Percentiles rank a stretch among this genome's conserved stretches.
Conservation (phyloP, 2,888 invertebrate species). For the Rhagonycha lutea region DNA sequence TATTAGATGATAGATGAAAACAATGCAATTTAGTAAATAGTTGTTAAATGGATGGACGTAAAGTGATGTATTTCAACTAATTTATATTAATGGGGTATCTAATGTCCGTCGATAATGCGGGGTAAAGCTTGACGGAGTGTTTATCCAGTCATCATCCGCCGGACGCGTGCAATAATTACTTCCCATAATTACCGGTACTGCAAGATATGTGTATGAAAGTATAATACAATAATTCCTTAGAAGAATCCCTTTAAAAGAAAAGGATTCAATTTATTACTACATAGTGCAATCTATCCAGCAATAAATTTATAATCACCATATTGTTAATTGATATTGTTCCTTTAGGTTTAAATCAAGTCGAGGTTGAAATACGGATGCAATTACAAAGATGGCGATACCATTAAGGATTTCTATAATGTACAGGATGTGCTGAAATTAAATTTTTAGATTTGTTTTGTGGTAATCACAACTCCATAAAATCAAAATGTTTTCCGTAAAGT, state of each 20-base stretch:
- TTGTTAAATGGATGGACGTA: conserved; percentile 37
- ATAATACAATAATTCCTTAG: background rate
- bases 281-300: background rate
- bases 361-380: background rate
- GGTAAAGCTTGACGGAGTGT: conserved; percentile 43
- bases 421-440: background rate
- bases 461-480: too few species aligned
- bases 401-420: background rate
- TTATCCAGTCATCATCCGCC: conserved; percentile 48
- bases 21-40: conserved; percentile 44
- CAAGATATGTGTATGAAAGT: conserved; percentile 19
- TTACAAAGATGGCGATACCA: background rate
- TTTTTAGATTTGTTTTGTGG: background rate
- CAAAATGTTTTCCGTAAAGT: background rate
- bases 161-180: conserved; percentile 50
- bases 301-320: background rate
- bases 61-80: conserved; percentile 46
- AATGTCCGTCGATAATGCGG: conserved; percentile 46
- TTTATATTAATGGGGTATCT: conserved; percentile 53
- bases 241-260: background rate
- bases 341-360: background rate
- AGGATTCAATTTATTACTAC: background rate
- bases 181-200: conserved; percentile 45
- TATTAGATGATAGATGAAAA: conserved; percentile 28
- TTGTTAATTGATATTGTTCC: background rate